Evolutionary conservation across 2,888 invertebrate species (phyloP).

Genomic region (Mimas tiliae): DNA sequence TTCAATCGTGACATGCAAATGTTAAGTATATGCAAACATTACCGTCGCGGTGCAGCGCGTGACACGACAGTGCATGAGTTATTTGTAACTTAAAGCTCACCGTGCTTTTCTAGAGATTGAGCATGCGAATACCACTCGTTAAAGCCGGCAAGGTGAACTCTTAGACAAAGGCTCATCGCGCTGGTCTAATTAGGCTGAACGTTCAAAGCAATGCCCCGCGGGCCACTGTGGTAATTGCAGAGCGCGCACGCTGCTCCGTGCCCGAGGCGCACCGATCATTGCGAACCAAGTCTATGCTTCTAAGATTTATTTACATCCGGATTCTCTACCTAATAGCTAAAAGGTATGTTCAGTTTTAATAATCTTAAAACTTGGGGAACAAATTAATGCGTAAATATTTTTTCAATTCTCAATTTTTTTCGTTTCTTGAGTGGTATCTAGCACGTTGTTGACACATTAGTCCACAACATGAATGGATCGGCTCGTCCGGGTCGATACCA

Average conservation of each 20-base stretch:
- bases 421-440: too few species aligned
- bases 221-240: slow-evolving; percentile 70
- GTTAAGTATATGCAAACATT: slow-evolving; percentile 13
- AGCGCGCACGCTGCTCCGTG: slow-evolving; percentile 53
- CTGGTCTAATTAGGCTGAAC: slow-evolving; percentile 73
- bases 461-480: too few species aligned
- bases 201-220: slow-evolving; percentile 71
- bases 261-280: slow-evolving; percentile 51
- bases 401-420: neutral
- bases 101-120: slow-evolving; percentile 67
- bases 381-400: slow-evolving; percentile 20
- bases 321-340: slow-evolving; percentile 52
- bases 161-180: slow-evolving; percentile 81
- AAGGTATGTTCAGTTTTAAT: neutral
- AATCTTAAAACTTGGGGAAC: neutral
- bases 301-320: slow-evolving; percentile 79
- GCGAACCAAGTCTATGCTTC: slow-evolving; percentile 61
- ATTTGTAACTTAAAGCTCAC: slow-evolving; percentile 53
- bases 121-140: slow-evolving; percentile 54
- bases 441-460: too few species aligned
- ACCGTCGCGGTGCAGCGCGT: neutral
- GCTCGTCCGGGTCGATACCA: too few species aligned
- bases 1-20: slow-evolving; percentile 20
- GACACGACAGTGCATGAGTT: slow-evolving; percentile 2
- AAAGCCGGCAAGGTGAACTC: slow-evolving; percentile 76